Evolutionary conservation across 2,888 invertebrate genomes (phyloP).

Genomic region (Rambutsinella grinnellia): DNA sequence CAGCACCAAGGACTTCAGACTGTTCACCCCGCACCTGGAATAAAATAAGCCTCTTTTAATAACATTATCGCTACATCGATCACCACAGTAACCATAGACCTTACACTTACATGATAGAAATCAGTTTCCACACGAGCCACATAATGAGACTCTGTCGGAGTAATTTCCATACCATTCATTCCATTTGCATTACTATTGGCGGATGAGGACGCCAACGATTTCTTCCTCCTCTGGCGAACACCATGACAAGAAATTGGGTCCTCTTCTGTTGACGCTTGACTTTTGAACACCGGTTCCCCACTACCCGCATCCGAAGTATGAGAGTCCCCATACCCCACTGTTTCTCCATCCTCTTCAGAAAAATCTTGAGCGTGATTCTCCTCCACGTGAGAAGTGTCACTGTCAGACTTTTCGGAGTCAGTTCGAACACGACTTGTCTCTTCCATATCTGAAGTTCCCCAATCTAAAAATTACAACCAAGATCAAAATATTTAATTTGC

Average conservation of each 20-base stretch:
- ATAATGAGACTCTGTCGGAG: constrained; percentile 50
- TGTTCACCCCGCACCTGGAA: constrained; percentile 78
- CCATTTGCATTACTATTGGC: not conserved
- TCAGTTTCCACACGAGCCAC: constrained; percentile 49
- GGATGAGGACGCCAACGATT: constrained; percentile 17
- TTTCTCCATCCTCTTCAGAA: constrained; percentile 57
- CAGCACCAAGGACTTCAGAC: constrained; percentile 92
- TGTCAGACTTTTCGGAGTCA: constrained; percentile 63
- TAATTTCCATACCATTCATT: constrained; percentile 9
- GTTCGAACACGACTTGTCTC: constrained; percentile 56
- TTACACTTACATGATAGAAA: constrained; percentile 62
- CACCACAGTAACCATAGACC: not conserved
- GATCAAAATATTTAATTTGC: constrained; percentile 3
- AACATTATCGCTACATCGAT: not conserved
- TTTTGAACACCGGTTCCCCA: constrained; percentile 40
- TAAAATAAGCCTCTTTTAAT: constrained; percentile 29
- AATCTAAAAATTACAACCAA: constrained; percentile 46
- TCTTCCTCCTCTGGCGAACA: constrained; percentile 38
- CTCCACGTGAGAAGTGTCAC: constrained; percentile 64
- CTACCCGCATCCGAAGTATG: constrained; percentile 34
- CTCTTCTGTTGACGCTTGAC: constrained; percentile 20
- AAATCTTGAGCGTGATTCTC: constrained; percentile 55
- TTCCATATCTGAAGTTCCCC: constrained; percentile 61
- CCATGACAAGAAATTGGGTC: constrained; percentile 37
- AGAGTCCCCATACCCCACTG: constrained; percentile 16